Evolutionary conservation across 2,888 invertebrate species (phyloP).

Genomic region (Chaitophorus viminalis): DNA sequence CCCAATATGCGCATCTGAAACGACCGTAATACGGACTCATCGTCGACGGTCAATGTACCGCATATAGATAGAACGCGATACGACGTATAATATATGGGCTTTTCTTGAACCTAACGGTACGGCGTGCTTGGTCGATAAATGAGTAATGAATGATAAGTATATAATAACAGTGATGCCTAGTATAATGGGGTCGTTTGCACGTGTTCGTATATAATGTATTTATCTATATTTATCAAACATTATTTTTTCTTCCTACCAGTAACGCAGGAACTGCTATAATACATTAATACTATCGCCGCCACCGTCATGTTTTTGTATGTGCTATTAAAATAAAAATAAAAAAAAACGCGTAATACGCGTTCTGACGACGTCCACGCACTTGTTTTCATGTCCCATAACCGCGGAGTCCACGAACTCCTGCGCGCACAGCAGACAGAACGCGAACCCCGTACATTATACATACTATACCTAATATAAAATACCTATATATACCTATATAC

Average conservation of each 20-base stretch:
- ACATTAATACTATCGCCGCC: no score
- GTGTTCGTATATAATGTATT: constrained; percentile 10
- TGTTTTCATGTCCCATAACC: constrained; percentile 1
- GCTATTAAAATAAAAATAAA: no score
- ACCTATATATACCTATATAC: background rate
- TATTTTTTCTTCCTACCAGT: background rate
- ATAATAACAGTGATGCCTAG: background rate
- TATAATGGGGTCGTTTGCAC: constrained; percentile 54
- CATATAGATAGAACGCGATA: no score
- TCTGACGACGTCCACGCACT: background rate
- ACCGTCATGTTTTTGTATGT: background rate
- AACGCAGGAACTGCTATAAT: constrained; percentile 34
- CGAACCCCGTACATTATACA: no score
- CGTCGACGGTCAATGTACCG: background rate
- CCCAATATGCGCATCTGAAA: no score
- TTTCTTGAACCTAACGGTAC: constrained; percentile 38
- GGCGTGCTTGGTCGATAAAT: constrained; percentile 21
- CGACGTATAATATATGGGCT: background rate
- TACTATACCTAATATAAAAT: background rate
- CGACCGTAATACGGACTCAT: background rate
- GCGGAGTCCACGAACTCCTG: background rate
- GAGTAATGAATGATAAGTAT: constrained; percentile 34
- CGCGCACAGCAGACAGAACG: no score
- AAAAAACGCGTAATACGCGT: background rate
- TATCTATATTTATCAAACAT: background rate